Conservation (phyloP, 2,888 invertebrate genomes). For the Mimachlamys varia region DNA sequence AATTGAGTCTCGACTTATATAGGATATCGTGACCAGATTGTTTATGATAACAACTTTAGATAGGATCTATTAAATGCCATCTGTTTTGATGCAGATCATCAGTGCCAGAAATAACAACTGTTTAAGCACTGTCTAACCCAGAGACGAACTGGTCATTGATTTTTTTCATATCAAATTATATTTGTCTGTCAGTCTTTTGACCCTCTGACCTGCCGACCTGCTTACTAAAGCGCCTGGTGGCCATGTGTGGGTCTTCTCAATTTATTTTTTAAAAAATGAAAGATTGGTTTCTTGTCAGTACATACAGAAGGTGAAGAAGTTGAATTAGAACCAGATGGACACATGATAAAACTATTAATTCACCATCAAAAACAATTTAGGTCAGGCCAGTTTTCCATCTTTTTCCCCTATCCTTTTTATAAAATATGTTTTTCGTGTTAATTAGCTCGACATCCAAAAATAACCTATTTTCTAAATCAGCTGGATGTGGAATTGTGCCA, state of each 20-base stretch:
- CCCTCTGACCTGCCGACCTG: neutral
- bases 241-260: neutral
- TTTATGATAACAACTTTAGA: neutral
- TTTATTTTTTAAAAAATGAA: neutral
- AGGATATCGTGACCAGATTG: neutral
- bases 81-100: neutral
- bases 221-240: neutral
- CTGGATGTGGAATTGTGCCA: neutral
- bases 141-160: neutral
- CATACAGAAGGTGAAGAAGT: neutral
- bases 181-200: constrained; percentile 15
- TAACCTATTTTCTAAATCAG: constrained; percentile 1
- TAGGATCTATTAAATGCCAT: neutral
- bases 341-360: neutral
- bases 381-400: neutral
- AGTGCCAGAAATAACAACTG: neutral
- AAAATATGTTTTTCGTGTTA: neutral
- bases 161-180: neutral
- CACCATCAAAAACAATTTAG: neutral
- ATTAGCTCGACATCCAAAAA: neutral
- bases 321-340: constrained; percentile 2
- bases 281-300: neutral
- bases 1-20: neutral
- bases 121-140: neutral
- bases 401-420: neutral